A percentile compares a stretch with the other conserved stretches of the same genome.
Evolutionary conservation across 1,140 invertebrate genomes (phyloP).

Genomic region (Bombus confusus): DNA sequence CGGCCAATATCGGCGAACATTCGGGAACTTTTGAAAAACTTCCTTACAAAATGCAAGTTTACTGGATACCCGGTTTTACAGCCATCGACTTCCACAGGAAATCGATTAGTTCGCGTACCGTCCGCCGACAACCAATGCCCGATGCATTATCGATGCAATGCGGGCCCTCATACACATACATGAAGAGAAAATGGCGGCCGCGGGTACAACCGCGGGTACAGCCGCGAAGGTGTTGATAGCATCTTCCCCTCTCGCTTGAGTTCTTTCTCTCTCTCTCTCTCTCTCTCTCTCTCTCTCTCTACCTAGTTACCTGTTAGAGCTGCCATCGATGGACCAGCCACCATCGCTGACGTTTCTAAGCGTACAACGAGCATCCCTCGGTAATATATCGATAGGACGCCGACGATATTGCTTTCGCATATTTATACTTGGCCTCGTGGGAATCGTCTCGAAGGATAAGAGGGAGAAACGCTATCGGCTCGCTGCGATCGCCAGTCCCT

Average conservation of each 20-base stretch:
- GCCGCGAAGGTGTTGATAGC: slow-evolving; percentile 62
- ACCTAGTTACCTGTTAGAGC: neutral
- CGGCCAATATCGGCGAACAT: no score
- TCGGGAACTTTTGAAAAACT: no score
- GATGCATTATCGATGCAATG: slow-evolving; percentile 63
- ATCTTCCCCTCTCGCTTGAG: slow-evolving; percentile 37
- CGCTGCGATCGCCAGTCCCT: slow-evolving; percentile 6
- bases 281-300: neutral
- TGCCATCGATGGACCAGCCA: slow-evolving; percentile 8
- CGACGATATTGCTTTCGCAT: slow-evolving; percentile 55
- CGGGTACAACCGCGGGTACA: neutral
- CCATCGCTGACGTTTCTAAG: slow-evolving; percentile 49
- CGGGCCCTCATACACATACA: slow-evolving; percentile 61
- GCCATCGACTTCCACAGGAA: slow-evolving; percentile 29
- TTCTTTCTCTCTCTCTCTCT: neutral
- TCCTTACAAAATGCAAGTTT: neutral
- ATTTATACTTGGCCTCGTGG: slow-evolving; percentile 57
- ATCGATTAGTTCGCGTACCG: slow-evolving; percentile 57
- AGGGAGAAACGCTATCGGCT: slow-evolving; percentile 30
- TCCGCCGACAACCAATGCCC: slow-evolving; percentile 43
- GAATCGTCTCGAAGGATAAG: slow-evolving; percentile 53
- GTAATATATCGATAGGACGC: slow-evolving; percentile 61
- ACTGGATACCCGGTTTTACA: neutral
- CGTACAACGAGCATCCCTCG: slow-evolving; percentile 44
- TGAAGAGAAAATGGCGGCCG: slow-evolving; percentile 63